phyloP scores from a whole-genome alignment of 2,888 invertebrate genomes.

The Acheta domesticus region DNA sequence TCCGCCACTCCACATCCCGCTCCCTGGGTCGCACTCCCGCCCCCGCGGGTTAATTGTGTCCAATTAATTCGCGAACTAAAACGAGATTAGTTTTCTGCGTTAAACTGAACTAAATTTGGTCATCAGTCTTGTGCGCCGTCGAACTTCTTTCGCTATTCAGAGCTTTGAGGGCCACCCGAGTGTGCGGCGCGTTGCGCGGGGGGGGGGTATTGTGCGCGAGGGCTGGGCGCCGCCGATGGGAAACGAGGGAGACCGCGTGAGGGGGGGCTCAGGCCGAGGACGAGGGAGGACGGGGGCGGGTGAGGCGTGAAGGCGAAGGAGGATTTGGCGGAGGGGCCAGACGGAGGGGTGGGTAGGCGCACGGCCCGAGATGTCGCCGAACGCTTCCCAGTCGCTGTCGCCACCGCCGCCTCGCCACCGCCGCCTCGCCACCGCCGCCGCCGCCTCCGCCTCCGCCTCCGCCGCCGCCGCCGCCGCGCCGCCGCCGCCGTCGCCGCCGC shows the following conservation, averaged over 20 bases:
- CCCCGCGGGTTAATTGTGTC: background rate
- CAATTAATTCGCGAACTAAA: constrained; percentile 18
- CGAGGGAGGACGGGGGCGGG: background rate
- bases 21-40: background rate
- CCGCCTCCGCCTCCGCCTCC: background rate
- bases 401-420: no score
- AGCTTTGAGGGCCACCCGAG: background rate
- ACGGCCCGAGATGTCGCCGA: background rate
- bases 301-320: background rate
- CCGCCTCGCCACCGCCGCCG: background rate
- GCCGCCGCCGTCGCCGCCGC: background rate
- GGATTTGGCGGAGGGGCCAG: background rate
- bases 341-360: background rate
- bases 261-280: background rate
- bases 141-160: constrained; percentile 18
- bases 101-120: constrained; percentile 8
- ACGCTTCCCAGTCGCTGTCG: background rate
- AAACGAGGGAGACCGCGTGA: background rate
- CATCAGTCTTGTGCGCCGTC: constrained; percentile 18
- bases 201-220: background rate
- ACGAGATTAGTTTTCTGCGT: constrained; percentile 18
- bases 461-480: background rate
- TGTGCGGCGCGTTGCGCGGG: background rate
- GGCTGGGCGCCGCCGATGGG: background rate
- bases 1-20: background rate